Evolutionary conservation across 2,888 invertebrate genomes (phyloP).

Genomic region (Calliphora vomitoria): DNA sequence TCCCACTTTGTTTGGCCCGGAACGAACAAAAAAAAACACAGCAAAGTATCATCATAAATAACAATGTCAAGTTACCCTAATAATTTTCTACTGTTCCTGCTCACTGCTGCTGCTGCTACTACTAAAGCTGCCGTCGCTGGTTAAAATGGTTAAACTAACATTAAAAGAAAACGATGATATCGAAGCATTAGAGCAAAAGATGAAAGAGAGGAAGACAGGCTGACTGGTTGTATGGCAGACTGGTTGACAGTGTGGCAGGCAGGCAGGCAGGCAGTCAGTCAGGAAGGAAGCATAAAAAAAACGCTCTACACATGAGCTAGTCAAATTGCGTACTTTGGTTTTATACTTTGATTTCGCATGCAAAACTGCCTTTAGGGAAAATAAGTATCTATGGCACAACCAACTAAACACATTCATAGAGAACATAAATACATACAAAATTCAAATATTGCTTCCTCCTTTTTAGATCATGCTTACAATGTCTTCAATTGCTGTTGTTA

Average conservation of each 20-base stretch:
- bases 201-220: constrained; percentile 1
- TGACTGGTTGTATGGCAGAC: neutral
- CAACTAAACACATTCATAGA: neutral
- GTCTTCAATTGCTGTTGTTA: constrained; percentile 8
- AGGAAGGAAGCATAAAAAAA: constrained; percentile 41
- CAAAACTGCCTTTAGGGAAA: constrained; percentile 47
- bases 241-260: neutral
- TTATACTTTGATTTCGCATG: constrained; percentile 56
- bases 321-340: constrained; percentile 50
- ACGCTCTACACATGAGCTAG: constrained; percentile 49
- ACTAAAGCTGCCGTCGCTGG: neutral
- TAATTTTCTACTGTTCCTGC: constrained; percentile 38
- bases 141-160: constrained; percentile 41
- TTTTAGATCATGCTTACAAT: neutral
- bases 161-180: constrained; percentile 22
- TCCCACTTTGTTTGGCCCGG: neutral
- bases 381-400: constrained; percentile 21
- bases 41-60: constrained; percentile 60
- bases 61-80: constrained; percentile 61
- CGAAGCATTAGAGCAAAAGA: neutral
- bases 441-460: constrained; percentile 34
- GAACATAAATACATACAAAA: constrained; percentile 25
- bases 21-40: constrained; percentile 15
- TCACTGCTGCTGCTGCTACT: neutral
- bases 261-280: constrained; percentile 23